Base-by-base conservation (phyloP, 2,797 vertebrate species). In the Odontamblyopus rebecca region DNA sequence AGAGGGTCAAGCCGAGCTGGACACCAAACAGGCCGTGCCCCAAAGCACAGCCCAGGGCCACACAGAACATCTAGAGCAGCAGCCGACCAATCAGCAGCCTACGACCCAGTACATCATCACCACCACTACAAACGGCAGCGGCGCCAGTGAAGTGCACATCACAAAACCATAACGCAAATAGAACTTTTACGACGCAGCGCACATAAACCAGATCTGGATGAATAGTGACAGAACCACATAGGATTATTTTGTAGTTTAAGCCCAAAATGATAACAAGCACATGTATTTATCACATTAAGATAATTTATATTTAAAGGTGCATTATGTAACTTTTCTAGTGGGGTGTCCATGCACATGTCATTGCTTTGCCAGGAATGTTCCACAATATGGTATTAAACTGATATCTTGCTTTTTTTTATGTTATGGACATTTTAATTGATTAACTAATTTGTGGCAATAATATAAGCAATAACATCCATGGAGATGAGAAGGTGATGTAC, bases 31-130 rank as follows among this genome's bases (percentile, higher is more conserved):
- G 86, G 74, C 81, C 0, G 82, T 85, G 38, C 83, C 94, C 60
- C 93, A 95, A 84, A 86, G 88, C 2, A 11, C 93, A 0, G 72
- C 89, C 0, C 81, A 94, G 29, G 62, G 90, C 23, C 95, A 95
- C 77, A 38, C 86, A 0, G 96, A 98, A 38, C 76, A 94, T 15
- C 82, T 98, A 91, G 97, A 97, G 54, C 90, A 95, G 11, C 93
- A 94, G n/a, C 38, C 92, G 0, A 66, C 85, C 78, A 89, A 77
- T 85, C 95, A 95, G 74, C 94, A 94, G 69, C 91, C 93, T 70
- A 91, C 96, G 51, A 96, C 97, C 0, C 97, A 99, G 87, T 99
- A 97, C 91, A 98, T 99, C 85, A 98, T 99, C 83, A 98, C 96
- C 0, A 96, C 97, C 0, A 96, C 96, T 59, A 96, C 96, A 83